Conservation (phyloP, 2,888 invertebrate genomes). For the Tachystola acroxantha region DNA sequence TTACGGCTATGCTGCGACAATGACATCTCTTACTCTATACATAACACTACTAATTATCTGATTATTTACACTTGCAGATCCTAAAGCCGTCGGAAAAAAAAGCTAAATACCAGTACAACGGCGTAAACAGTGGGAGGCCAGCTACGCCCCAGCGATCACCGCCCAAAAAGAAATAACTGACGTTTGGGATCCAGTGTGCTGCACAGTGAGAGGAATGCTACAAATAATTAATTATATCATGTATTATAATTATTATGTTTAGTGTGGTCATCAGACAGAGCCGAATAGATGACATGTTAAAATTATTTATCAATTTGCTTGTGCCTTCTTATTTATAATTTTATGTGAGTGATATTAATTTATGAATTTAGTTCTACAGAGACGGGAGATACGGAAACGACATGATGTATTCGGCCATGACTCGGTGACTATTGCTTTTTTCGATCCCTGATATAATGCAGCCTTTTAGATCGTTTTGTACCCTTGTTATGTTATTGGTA, state of each 20-base stretch:
- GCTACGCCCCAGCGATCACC: slow-evolving; percentile 90
- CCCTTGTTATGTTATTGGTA: slow-evolving; percentile 45
- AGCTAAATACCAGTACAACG: slow-evolving; percentile 98
- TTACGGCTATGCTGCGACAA: background rate
- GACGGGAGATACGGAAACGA: slow-evolving; percentile 31
- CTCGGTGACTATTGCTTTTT: slow-evolving; percentile 61
- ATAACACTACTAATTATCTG: too few relatives aligned
- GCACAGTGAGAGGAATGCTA: slow-evolving; percentile 75
- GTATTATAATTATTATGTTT: slow-evolving; percentile 69
- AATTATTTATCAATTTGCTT: slow-evolving; percentile 73
- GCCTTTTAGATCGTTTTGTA: slow-evolving; percentile 42
- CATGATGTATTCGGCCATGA: slow-evolving; percentile 60
- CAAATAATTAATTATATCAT: slow-evolving; percentile 74
- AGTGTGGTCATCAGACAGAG: slow-evolving; percentile 64
- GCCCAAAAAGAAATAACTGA: slow-evolving; percentile 85
- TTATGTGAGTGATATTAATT: slow-evolving; percentile 72
- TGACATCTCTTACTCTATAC: background rate
- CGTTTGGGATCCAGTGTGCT: slow-evolving; percentile 67
- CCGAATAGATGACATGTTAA: slow-evolving; percentile 57
- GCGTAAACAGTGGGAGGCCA: slow-evolving; percentile 91
- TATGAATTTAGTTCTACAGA: slow-evolving; percentile 68
- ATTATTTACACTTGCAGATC: slow-evolving; percentile 11
- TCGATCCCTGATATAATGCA: slow-evolving; percentile 58
- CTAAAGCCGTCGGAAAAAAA: slow-evolving; percentile 87
- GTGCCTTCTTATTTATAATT: slow-evolving; percentile 74